Evolutionary conservation across 37 sponge, comb jelly and placozoan species (phyloP), one percentile per base, ranked within the genome.

Genomic region (Chondrilla cf. caribensis): DNA sequence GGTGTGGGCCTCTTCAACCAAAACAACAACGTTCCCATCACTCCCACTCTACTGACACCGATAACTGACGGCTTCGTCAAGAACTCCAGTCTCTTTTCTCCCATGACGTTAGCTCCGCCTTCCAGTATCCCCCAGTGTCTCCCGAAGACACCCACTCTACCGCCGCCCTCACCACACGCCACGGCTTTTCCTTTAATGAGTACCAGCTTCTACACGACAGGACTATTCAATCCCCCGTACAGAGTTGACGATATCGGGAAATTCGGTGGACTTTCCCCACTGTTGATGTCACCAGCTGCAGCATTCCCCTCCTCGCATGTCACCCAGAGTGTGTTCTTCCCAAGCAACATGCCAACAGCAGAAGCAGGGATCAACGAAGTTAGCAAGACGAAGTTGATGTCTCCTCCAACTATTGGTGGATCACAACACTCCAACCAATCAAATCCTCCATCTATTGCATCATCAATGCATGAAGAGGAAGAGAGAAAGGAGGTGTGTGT

Each of bases 161-260:
- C 94, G 24, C 93, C 94, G 51, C 94, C 94, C 54, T 93, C 94
- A 2, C 94, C 94, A 24, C 94, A 93, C 64, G 83, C 94, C 25
- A 77, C 87, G 5, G 86, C 71, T 18, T 70, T 70, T 18, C 40
- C 71, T 29, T 7, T 70, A 5, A 70, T 70, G 40, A 29, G 71
- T 19, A 18, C 37, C 14, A 70, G 29, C 71, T 70, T 29, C 40
- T 70, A 29, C 71, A 70, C 37, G 14, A 15, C 40, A 70, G 37
- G 37, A 32, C 37, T 38, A 14, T 37, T 38, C 37, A 37, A 32
- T 8, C 71, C 71, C 5, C 21, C 19, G 19, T 38, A 70, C 39
- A 70, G 39, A 19, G 37, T 31, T 6, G 71, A 70, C 8, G 71
- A 70, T 15, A 17, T 70, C 5, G 29, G 40, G 19, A 32, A 70